A percentile compares a stretch with the other conserved stretches of the same genome.
Conservation (phyloP, 2,888 invertebrate genomes). For the Eupelmus urozonus region DNA sequence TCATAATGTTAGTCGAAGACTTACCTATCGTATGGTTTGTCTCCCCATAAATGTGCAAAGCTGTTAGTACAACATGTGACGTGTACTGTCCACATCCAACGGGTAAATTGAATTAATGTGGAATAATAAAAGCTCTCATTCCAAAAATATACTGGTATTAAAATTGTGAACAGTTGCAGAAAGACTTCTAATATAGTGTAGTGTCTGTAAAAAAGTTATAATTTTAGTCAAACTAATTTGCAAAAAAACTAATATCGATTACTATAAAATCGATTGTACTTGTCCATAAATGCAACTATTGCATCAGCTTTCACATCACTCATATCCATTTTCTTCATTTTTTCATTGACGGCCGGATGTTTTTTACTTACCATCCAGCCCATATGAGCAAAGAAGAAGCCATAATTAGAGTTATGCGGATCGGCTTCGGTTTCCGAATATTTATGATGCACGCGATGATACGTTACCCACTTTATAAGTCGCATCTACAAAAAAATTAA, state of each 20-base stretch:
- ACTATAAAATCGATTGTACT: too few species aligned
- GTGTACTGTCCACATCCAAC: conserved; percentile 79
- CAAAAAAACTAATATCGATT: too few species aligned
- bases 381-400: conserved; percentile 95
- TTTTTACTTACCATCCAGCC: conserved; percentile 96
- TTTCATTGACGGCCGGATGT: conserved; percentile 88
- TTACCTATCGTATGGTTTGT: conserved; percentile 72
- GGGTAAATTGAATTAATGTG: conserved; percentile 77
- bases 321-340: conserved; percentile 88
- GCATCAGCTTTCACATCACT: conserved; percentile 88
- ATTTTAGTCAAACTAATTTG: too few species aligned
- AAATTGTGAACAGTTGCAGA: conserved; percentile 68
- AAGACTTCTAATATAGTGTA: not conserved
- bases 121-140: conserved; percentile 78
- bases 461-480: conserved; percentile 86
- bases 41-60: conserved; percentile 79
- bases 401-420: conserved; percentile 88
- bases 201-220: not conserved
- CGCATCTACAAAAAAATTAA: conserved; percentile 79
- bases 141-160: conserved; percentile 79
- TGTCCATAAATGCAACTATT: conserved; percentile 86
- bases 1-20: too few species aligned
- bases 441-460: conserved; percentile 88
- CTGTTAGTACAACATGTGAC: conserved; percentile 82
- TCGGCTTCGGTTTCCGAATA: conserved; percentile 85